Evolutionary conservation across 2,888 invertebrate species (phyloP).

Genomic region (Sphinx pinastri): DNA sequence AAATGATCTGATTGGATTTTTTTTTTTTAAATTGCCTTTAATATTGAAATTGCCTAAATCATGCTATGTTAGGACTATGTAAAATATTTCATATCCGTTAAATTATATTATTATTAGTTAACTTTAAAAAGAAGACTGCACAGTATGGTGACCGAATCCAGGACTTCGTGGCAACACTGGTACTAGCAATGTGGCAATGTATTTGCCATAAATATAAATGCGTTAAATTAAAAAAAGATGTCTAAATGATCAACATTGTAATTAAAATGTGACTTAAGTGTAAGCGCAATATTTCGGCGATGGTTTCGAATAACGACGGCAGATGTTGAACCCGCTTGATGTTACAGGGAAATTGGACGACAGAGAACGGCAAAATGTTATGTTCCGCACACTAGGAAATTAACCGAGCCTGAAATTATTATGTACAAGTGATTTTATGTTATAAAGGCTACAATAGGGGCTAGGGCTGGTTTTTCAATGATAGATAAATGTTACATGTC

Average conservation of each 20-base stretch:
- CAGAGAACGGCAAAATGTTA: neutral
- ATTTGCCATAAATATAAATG: no score
- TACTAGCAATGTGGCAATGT: no score
- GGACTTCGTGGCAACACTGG: no score
- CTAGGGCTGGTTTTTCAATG: neutral
- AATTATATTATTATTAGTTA: no score
- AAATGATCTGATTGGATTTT: no score
- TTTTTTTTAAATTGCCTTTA: no score
- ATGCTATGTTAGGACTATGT: no score
- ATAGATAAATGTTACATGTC: no score
- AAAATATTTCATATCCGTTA: no score
- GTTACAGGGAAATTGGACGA: neutral
- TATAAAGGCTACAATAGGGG: neutral
- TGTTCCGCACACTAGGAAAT: neutral
- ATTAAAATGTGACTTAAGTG: neutral
- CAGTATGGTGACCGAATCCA: neutral
- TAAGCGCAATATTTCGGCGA: neutral
- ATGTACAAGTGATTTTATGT: neutral
- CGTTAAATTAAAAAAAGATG: no score
- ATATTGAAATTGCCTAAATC: no score
- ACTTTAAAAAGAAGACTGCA: neutral
- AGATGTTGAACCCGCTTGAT: conserved; percentile 7
- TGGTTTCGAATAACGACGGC: conserved; percentile 8
- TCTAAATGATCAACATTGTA: neutral
- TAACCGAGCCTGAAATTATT: conserved; percentile 8